Percentiles rank a stretch among this genome's conserved stretches.
phyloP scores from a whole-genome alignment of 2,113 vertebrate species.

The Pteruthius melanotis region DNA sequence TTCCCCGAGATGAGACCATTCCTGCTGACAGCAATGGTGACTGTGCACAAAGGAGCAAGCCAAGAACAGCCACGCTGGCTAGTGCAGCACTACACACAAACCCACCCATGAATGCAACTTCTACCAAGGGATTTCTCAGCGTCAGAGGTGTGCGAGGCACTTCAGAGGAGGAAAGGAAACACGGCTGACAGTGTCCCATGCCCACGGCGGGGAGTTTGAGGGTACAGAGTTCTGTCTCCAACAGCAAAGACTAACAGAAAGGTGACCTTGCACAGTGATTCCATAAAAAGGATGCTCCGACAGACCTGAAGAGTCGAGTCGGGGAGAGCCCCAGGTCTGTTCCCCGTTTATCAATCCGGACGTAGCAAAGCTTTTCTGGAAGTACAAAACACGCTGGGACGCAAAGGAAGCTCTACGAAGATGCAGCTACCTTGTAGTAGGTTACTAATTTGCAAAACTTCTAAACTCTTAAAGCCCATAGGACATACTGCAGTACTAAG shows the following conservation, averaged over 20 bases:
- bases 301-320: slow-evolving; percentile 7
- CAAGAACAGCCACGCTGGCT: slow-evolving; percentile 32
- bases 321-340: neutral
- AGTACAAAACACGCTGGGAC: slow-evolving; percentile 65
- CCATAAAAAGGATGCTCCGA: slow-evolving; percentile 35
- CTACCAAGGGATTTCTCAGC: slow-evolving; percentile 37
- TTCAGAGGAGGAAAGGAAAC: slow-evolving; percentile 63
- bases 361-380: slow-evolving; percentile 65
- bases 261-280: slow-evolving; percentile 60
- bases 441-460: slow-evolving; percentile 62
- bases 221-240: slow-evolving; percentile 46
- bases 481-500: slow-evolving; percentile 67
- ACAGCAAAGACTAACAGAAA: slow-evolving; percentile 42
- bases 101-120: slow-evolving; percentile 8
- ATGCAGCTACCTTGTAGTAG: slow-evolving; percentile 67
- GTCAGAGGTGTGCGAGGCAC: slow-evolving; percentile 68
- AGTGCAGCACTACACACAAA: slow-evolving; percentile 52
- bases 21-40: slow-evolving; percentile 18
- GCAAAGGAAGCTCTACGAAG: slow-evolving; percentile 67
- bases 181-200: slow-evolving; percentile 57
- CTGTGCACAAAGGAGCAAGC: slow-evolving; percentile 61
- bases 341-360: neutral
- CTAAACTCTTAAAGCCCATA: slow-evolving; percentile 69
- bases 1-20: slow-evolving; percentile 56
- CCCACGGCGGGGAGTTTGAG: slow-evolving; percentile 1